Conservation (phyloP, 1,140 invertebrate species). For the Drosophila auraria region DNA sequence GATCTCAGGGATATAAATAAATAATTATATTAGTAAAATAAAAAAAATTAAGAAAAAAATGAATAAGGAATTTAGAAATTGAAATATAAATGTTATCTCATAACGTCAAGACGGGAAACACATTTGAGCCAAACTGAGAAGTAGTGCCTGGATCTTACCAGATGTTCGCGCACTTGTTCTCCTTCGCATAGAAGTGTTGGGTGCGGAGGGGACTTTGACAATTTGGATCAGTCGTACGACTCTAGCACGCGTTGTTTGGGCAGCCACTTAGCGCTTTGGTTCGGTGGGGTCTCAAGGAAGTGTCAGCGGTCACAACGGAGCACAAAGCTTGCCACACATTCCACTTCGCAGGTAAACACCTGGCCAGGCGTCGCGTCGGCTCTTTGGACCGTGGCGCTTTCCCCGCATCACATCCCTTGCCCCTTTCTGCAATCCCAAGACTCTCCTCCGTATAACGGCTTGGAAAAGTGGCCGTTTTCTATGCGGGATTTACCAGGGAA, state of each 20-base stretch:
- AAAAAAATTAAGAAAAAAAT: not conserved
- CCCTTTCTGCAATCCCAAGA: not conserved
- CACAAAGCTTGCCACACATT: slow-evolving; percentile 70
- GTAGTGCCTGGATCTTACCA: not conserved
- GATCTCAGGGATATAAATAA: not conserved
- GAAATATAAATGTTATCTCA: not conserved
- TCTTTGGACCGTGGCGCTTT: slow-evolving; percentile 28
- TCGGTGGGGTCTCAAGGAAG: slow-evolving; percentile 53
- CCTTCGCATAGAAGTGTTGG: slow-evolving; percentile 10
- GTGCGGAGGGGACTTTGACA: slow-evolving; percentile 15
- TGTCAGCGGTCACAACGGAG: slow-evolving; percentile 37
- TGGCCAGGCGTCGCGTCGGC: slow-evolving; percentile 35
- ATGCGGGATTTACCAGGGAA: not conserved
- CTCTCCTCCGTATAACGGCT: slow-evolving; percentile 7
- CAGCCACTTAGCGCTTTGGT: slow-evolving; percentile 59
- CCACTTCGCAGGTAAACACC: slow-evolving; percentile 68
- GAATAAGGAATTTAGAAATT: not conserved
- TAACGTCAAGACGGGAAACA: not conserved
- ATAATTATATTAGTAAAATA: too few species aligned
- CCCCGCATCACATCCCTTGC: slow-evolving; percentile 9
- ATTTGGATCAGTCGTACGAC: slow-evolving; percentile 58
- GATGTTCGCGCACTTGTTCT: slow-evolving; percentile 4
- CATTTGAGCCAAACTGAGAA: not conserved
- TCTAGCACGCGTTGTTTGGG: slow-evolving; percentile 73
- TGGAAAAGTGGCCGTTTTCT: slow-evolving; percentile 21